Conservation (phyloP, 2,797 vertebrate species). For the Pagetopsis macropterus region DNA sequence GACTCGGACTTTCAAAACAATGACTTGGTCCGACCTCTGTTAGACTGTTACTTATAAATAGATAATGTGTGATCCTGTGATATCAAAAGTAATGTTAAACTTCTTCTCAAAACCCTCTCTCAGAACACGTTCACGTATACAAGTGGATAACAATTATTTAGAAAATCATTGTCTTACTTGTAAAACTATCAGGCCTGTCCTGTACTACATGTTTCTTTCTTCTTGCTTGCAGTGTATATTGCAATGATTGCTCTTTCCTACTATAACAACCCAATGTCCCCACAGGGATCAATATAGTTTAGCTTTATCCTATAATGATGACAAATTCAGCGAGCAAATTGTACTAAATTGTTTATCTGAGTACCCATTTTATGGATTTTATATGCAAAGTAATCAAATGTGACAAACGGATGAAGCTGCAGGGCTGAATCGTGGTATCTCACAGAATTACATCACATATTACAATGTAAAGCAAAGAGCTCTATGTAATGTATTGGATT, state of each 20-base stretch:
- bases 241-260: slow-evolving; percentile 29
- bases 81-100: neutral
- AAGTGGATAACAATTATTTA: slow-evolving; percentile 14
- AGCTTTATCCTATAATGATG: slow-evolving; percentile 45
- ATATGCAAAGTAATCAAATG: slow-evolving; percentile 51
- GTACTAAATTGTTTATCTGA: slow-evolving; percentile 46
- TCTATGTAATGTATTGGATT: slow-evolving; percentile 34
- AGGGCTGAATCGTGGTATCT: slow-evolving; percentile 4
- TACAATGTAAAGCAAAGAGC: slow-evolving; percentile 8
- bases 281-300: slow-evolving; percentile 51
- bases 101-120: neutral
- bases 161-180: slow-evolving; percentile 7
- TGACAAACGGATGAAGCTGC: slow-evolving; percentile 53
- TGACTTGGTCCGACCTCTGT: no score
- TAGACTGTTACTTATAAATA: no score
- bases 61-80: no score
- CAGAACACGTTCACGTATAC: neutral
- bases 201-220: slow-evolving; percentile 5
- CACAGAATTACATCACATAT: slow-evolving; percentile 21
- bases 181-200: slow-evolving; percentile 6
- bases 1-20: no score
- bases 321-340: slow-evolving; percentile 48
- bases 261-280: slow-evolving; percentile 37
- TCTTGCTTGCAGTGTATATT: slow-evolving; percentile 21
- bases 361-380: slow-evolving; percentile 47